Percentiles rank a stretch among this genome's conserved stretches.
Evolutionary conservation across 1,140 invertebrate species (phyloP).

Genomic region (Pemphigus obesinymphae): DNA sequence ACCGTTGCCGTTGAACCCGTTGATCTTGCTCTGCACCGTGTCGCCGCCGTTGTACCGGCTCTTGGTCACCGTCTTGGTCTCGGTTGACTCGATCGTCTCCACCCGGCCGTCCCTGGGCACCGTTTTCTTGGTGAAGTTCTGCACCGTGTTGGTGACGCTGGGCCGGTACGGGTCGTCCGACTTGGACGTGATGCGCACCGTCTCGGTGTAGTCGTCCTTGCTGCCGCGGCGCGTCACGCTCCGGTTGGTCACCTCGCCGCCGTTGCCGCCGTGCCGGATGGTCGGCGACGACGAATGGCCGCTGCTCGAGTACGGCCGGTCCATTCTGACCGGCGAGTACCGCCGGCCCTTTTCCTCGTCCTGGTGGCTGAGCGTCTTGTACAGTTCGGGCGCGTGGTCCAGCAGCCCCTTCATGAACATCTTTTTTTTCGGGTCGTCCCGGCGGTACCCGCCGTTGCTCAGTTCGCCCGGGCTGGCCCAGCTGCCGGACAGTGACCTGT

Average conservation of each 20-base stretch:
- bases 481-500: constrained; percentile 23
- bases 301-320: constrained; percentile 44
- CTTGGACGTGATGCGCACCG: constrained; percentile 61
- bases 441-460: not conserved
- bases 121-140: constrained; percentile 62
- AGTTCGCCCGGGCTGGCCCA: constrained; percentile 14
- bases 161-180: constrained; percentile 61
- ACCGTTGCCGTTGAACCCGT: constrained; percentile 53
- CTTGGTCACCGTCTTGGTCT: constrained; percentile 64
- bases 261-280: constrained; percentile 40
- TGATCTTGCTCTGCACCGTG: constrained; percentile 48
- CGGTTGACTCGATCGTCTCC: constrained; percentile 64
- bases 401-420: constrained; percentile 66
- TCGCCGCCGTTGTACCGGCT: constrained; percentile 56
- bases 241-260: constrained; percentile 42
- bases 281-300: constrained; percentile 48
- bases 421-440: constrained; percentile 48
- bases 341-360: constrained; percentile 52
- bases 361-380: constrained; percentile 62
- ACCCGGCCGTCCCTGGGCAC: constrained; percentile 59
- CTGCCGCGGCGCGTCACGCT: constrained; percentile 57
- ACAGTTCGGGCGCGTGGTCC: constrained; percentile 70
- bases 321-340: constrained; percentile 45
- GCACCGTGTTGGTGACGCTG: constrained; percentile 62
- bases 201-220: constrained; percentile 66